These are phyloP conservation scores for Drosophila ezoana DNA, from an alignment of 2,888 invertebrate species.

Conservation along the genomic window DNA sequence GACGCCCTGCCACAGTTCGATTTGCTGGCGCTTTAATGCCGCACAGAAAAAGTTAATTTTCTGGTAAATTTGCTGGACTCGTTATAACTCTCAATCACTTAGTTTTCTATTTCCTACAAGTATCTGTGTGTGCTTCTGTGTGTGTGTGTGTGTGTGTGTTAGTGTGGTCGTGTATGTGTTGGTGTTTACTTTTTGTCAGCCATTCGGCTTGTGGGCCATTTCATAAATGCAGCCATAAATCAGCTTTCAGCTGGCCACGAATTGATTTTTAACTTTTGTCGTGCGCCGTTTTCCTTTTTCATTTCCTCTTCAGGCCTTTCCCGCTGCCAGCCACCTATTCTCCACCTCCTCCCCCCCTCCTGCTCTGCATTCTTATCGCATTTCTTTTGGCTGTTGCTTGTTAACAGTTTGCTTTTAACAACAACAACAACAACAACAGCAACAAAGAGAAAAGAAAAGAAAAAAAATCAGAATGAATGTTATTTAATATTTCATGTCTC, in stretches of 20 bases:
- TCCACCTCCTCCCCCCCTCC: conserved; percentile 7
- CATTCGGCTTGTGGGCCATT: conserved; percentile 50
- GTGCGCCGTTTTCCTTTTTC: conserved; percentile 60
- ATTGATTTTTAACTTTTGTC: conserved; percentile 81
- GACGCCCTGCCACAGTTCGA: conserved; percentile 6
- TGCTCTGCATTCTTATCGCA: conserved; percentile 63
- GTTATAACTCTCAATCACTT: conserved; percentile 84
- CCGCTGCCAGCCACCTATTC: neutral
- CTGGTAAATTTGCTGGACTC: conserved; percentile 83
- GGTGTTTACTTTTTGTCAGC: conserved; percentile 46
- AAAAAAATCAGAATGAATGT: conserved; percentile 40
- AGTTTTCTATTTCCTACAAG: conserved; percentile 78
- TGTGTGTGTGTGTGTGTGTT: conserved; percentile 13
- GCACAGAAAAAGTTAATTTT: conserved; percentile 83
- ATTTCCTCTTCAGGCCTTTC: conserved; percentile 55
- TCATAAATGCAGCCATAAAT: conserved; percentile 82
- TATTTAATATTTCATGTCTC: conserved; percentile 71
- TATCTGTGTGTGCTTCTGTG: conserved; percentile 10
- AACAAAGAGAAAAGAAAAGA: neutral
- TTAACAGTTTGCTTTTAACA: conserved; percentile 58
- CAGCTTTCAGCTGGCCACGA: conserved; percentile 79
- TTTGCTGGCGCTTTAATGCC: conserved; percentile 66
- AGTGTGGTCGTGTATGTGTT: conserved; percentile 14
- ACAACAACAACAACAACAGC: conserved; percentile 8
- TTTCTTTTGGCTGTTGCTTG: conserved; percentile 69